These are phyloP conservation scores for Lacerta bilineata DNA, from an alignment of 2,797 vertebrate genomes.

Conservation along the genomic window DNA sequence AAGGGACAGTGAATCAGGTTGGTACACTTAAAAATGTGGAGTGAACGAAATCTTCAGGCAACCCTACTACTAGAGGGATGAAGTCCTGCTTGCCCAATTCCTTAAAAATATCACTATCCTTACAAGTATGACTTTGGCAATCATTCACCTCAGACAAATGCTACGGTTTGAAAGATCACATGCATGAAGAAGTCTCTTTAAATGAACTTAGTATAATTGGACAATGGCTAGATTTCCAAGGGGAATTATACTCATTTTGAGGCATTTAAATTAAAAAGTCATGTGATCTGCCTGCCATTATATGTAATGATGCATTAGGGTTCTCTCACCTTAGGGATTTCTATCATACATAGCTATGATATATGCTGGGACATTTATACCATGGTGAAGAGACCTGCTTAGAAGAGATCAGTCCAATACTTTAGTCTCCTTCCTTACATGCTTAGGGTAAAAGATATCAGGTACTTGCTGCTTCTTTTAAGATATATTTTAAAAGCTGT, in stretches of 20 bases:
- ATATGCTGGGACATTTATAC: neutral
- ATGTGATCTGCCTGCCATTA: conserved; percentile 16
- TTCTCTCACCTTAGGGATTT: conserved; percentile 21
- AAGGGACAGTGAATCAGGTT: too few species aligned
- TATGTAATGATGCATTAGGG: conserved; percentile 27
- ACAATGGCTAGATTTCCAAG: conserved; percentile 27
- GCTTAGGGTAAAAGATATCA: neutral
- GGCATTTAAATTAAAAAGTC: conserved; percentile 38
- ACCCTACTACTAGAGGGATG: neutral
- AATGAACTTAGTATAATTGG: conserved; percentile 28
- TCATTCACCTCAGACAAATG: conserved; percentile 17
- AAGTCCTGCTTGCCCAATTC: neutral
- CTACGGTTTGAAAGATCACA: neutral
- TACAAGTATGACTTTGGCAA: conserved; percentile 1
- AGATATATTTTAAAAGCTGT: neutral
- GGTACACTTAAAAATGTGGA: too few species aligned
- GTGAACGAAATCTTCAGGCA: too few species aligned
- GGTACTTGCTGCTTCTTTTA: neutral
- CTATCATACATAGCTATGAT: conserved; percentile 22
- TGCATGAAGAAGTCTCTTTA: conserved; percentile 28
- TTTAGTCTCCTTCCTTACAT: neutral
- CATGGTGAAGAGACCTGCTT: neutral
- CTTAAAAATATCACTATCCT: conserved; percentile 10
- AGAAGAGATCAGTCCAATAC: conserved; percentile 2
- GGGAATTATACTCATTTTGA: conserved; percentile 35